These are phyloP conservation scores for Erebia palarica DNA, from an alignment of 2,888 invertebrate genomes.

Conservation along the genomic window DNA sequence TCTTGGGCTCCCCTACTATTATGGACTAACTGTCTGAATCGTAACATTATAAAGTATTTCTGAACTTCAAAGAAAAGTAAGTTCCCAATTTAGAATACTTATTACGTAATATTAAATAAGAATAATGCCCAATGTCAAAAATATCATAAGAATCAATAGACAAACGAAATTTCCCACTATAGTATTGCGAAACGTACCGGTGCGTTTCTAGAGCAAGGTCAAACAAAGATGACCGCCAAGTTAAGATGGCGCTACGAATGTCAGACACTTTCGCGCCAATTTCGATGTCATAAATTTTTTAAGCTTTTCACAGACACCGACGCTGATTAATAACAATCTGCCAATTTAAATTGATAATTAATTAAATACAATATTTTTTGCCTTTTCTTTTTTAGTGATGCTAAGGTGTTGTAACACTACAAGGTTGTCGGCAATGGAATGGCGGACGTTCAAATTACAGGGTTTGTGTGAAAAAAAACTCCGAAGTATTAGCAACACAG, in stretches of 20 bases:
- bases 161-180: constrained; percentile 70
- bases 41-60: neutral
- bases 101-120: neutral
- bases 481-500: constrained; percentile 45
- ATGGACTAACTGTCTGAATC: too few relatives aligned
- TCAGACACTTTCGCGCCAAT: constrained; percentile 69
- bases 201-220: constrained; percentile 78
- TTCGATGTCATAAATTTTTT: constrained; percentile 50
- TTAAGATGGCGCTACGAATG: constrained; percentile 65
- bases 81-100: constrained; percentile 4
- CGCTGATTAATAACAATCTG: constrained; percentile 21
- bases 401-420: constrained; percentile 53
- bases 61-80: neutral
- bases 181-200: constrained; percentile 68
- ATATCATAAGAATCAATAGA: constrained; percentile 57
- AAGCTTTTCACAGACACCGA: constrained; percentile 17
- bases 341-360: constrained; percentile 2
- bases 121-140: constrained; percentile 13
- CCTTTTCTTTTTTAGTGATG: constrained; percentile 38
- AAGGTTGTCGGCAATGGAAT: constrained; percentile 49
- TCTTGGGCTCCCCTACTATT: too few relatives aligned
- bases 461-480: constrained; percentile 63
- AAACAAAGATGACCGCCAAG: constrained; percentile 66
- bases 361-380: neutral
- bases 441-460: constrained; percentile 59